Evolutionary conservation across 2,797 vertebrate species (phyloP).

Genomic region (Podarcis lilfordi): DNA sequence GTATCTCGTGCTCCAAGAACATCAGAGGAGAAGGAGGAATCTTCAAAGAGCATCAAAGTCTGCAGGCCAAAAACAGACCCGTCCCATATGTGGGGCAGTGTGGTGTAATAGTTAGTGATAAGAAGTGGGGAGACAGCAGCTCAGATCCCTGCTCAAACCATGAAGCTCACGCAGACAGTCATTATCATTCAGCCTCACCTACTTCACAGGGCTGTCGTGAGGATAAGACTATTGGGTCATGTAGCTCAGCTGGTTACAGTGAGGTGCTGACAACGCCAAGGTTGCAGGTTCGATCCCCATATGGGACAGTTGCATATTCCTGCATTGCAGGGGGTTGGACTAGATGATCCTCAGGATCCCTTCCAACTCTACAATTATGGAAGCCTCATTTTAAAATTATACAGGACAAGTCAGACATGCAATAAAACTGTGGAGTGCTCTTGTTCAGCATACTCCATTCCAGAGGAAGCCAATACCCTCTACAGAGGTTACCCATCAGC

Average conservation of each 20-base stretch:
- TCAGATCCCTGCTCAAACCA: not conserved
- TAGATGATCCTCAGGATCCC: too few species aligned
- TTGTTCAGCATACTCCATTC: not conserved
- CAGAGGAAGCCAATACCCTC: not conserved
- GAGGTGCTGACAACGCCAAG: not conserved
- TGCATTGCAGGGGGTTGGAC: too few species aligned
- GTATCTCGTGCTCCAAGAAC: constrained; percentile 1
- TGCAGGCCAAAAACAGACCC: not conserved
- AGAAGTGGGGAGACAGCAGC: not conserved
- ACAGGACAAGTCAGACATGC: not conserved
- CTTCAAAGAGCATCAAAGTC: not conserved
- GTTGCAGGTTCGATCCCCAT: too few species aligned
- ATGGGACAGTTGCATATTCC: too few species aligned
- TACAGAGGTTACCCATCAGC: not conserved
- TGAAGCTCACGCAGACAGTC: not conserved
- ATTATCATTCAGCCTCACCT: not conserved
- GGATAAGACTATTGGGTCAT: not conserved
- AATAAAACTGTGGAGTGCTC: not conserved
- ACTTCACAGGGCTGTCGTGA: not conserved
- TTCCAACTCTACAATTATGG: too few species aligned
- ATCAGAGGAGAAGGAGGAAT: not conserved
- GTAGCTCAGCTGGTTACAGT: not conserved
- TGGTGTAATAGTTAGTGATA: not conserved
- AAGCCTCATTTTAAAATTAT: too few species aligned
- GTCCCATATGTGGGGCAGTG: not conserved